A percentile compares a stretch with the other conserved stretches of the same genome.
These are phyloP conservation scores for Escarpia spicata DNA, from an alignment of 2,888 invertebrate species.

Conservation along the genomic window DNA sequence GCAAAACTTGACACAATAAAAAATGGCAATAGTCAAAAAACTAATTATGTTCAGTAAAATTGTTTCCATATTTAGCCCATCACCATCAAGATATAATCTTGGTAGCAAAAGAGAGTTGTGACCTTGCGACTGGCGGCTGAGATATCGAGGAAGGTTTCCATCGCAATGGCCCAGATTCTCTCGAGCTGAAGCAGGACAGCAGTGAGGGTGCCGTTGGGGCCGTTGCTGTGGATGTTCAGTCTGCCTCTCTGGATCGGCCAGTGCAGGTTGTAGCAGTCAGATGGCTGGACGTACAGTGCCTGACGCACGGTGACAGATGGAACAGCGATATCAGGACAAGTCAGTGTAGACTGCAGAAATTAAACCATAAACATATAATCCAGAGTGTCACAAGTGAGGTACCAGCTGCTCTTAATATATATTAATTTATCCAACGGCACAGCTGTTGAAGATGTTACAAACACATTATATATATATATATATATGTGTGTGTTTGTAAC, in stretches of 20 bases:
- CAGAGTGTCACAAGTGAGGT: background rate
- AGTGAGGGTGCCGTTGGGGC: constrained; percentile 86
- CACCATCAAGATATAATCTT: background rate
- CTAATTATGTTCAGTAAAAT: too few species aligned
- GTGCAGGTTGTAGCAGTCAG: constrained; percentile 82
- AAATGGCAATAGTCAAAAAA: too few species aligned
- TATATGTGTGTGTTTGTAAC: background rate
- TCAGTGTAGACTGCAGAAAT: background rate
- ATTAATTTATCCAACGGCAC: too few species aligned
- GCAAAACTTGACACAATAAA: too few species aligned
- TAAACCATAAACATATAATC: background rate
- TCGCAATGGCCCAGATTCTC: constrained; percentile 85
- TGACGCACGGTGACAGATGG: constrained; percentile 44
- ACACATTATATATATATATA: background rate
- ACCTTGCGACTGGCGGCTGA: constrained; percentile 71
- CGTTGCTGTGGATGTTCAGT: constrained; percentile 81
- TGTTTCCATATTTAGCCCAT: too few species aligned
- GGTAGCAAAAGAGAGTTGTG: constrained; percentile 29
- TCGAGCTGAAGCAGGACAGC: constrained; percentile 86
- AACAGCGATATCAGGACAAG: too few species aligned
- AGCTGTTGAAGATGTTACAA: too few species aligned
- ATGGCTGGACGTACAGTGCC: constrained; percentile 69
- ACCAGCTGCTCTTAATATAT: background rate
- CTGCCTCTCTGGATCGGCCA: constrained; percentile 90
- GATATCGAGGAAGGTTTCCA: constrained; percentile 82